Evolutionary conservation across 2,888 invertebrate species (phyloP).

Genomic region (Agrenia bidenticulata): DNA sequence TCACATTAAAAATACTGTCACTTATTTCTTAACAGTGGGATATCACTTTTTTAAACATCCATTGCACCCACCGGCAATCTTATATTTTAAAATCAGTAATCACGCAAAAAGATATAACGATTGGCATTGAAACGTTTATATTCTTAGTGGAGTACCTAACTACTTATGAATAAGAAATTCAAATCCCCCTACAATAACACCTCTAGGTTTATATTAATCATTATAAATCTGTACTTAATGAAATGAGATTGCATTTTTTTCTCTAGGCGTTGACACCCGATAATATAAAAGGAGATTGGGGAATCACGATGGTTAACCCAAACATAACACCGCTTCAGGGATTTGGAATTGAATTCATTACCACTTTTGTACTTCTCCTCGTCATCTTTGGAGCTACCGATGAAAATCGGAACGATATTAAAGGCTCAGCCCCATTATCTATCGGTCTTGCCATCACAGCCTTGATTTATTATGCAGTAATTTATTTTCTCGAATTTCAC

Average conservation of each 20-base stretch:
- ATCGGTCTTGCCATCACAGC: conserved; percentile 58
- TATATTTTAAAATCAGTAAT: too few relatives aligned
- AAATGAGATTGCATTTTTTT: background rate
- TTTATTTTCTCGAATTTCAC: background rate
- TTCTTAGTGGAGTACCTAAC: too few relatives aligned
- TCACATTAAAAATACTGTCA: too few relatives aligned
- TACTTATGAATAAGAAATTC: too few relatives aligned
- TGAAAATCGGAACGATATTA: conserved; percentile 56
- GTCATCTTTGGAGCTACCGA: conserved; percentile 58
- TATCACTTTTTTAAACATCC: too few relatives aligned
- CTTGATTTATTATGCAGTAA: conserved; percentile 46
- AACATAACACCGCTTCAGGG: conserved; percentile 56
- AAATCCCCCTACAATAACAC: too few relatives aligned
- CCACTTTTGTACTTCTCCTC: conserved; percentile 58
- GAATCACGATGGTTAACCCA: conserved; percentile 51
- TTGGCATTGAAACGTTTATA: too few relatives aligned
- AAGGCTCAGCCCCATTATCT: conserved; percentile 57
- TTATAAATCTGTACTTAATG: too few relatives aligned
- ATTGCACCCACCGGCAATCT: too few relatives aligned
- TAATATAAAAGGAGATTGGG: conserved; percentile 54
- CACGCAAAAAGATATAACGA: too few relatives aligned
- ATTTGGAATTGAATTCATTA: conserved; percentile 58
- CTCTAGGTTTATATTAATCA: too few relatives aligned
- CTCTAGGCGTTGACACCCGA: conserved; percentile 54
- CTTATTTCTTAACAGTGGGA: too few relatives aligned